These are phyloP conservation scores for Distichodus sexfasciatus DNA, from an alignment of 2,797 vertebrate genomes.

Conservation along the genomic window DNA sequence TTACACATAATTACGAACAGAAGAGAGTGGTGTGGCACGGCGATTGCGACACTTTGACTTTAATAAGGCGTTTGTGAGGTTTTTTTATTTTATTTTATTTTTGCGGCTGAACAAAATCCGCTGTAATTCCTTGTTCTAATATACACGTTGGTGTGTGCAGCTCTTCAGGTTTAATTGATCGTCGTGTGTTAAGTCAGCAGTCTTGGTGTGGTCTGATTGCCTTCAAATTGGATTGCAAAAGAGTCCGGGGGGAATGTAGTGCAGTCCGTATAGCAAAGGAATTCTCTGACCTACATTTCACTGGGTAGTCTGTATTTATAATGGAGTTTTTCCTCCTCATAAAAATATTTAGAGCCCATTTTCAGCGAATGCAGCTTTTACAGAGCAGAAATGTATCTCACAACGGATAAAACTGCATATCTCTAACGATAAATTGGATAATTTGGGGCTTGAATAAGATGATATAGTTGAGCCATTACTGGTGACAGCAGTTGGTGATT, in stretches of 20 bases:
- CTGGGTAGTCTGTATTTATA: neutral
- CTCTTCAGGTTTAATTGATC: neutral
- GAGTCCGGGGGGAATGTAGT: slow-evolving; percentile 3
- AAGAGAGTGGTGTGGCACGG: neutral
- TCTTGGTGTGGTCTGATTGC: neutral
- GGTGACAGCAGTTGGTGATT: no score
- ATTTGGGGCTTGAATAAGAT: no score
- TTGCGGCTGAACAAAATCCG: neutral
- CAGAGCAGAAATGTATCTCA: neutral
- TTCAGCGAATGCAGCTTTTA: neutral
- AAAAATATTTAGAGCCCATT: neutral
- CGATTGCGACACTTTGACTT: neutral
- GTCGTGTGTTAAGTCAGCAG: neutral
- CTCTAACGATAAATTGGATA: no score
- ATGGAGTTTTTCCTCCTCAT: neutral
- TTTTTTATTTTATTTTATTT: no score
- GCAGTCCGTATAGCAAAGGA: slow-evolving; percentile 1
- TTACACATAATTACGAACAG: neutral
- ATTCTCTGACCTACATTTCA: slow-evolving; percentile 24
- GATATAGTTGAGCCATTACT: no score
- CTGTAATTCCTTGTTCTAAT: no score
- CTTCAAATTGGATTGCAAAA: neutral
- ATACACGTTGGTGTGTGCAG: neutral
- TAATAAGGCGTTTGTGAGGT: no score
- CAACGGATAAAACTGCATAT: neutral